Conservation (phyloP, 1,140 invertebrate species). For the Lasioglossum albipes region DNA sequence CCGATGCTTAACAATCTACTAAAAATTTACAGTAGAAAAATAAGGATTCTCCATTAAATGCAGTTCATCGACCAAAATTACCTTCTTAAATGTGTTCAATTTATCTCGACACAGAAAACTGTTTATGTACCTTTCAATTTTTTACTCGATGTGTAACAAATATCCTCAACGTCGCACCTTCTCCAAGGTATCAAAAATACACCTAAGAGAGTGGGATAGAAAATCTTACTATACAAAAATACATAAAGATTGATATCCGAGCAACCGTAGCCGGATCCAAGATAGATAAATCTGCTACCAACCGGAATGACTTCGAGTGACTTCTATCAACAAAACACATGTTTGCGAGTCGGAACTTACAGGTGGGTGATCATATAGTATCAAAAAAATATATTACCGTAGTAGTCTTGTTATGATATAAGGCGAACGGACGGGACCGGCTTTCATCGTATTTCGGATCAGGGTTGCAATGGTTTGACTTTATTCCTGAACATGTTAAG, state of each 20-base stretch:
- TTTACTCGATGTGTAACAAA: background rate
- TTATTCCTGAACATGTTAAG: no score
- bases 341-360: no score
- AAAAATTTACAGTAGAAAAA: no score
- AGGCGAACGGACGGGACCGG: no score
- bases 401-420: no score
- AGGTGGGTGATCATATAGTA: background rate
- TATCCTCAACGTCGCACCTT: background rate
- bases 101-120: no score
- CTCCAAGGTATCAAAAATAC: background rate
- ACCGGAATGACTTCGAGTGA: constrained; percentile 13
- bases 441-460: no score
- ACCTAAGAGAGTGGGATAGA: background rate
- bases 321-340: background rate
- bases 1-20: no score
- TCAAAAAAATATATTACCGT: constrained; percentile 27
- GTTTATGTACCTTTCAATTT: background rate
- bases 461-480: no score
- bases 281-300: background rate
- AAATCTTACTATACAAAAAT: background rate
- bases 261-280: background rate
- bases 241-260: background rate
- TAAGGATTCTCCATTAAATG: no score
- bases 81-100: no score
- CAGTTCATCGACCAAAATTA: no score